Base-by-base conservation (phyloP, 2,113 vertebrate genomes). In the Probosciger aterrimus region DNA sequence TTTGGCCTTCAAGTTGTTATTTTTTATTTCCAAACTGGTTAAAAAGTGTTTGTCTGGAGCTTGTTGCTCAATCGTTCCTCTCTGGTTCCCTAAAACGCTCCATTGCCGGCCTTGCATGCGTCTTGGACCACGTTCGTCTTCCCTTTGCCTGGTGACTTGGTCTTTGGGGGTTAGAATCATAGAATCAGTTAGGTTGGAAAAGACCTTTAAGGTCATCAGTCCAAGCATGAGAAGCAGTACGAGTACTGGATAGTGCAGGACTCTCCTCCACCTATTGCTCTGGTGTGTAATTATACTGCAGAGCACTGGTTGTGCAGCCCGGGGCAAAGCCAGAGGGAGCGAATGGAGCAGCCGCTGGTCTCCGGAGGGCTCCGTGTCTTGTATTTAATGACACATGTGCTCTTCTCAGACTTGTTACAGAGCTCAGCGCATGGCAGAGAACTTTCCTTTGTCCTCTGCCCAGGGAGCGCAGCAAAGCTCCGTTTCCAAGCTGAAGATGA, bases 1-100 rank as follows among this genome's bases (percentile, higher is more conserved):
- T 97, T 97, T 91, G 82, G 91, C 76, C 91, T 95, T 93, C 68
- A 47, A 82, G 80, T 89, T 90, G 71, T 81, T 95, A 69, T 94
- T 95, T 93, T 96, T 95, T 93, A 88, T 95, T 96, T 83, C 63
- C 69, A 92, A 94, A 95, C 91, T 96, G 93, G 84, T 96, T 96
- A 92, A 85, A 85, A 96, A 92, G 43, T 77, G 74, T 79, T 86
- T 95, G 67, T 88, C 75, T 90, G 90, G 71, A 92, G 81, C 69
- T 91, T 92, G 90, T 92, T 14, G 18, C 73, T 94, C 79, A 87
- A 92, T 77, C 90, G 81, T 90, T 81, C 68, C 35, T 69, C 43
- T 84, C 80, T 92, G 78, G 89, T 84, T 91, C 65, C 77, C 46
- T 77, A 35, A 80, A 52, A 46, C 4, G 9, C 82, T 80, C 94